These are phyloP conservation scores for Equus quagga DNA, from an alignment of 2,113 vertebrate species.

Conservation along the genomic window DNA sequence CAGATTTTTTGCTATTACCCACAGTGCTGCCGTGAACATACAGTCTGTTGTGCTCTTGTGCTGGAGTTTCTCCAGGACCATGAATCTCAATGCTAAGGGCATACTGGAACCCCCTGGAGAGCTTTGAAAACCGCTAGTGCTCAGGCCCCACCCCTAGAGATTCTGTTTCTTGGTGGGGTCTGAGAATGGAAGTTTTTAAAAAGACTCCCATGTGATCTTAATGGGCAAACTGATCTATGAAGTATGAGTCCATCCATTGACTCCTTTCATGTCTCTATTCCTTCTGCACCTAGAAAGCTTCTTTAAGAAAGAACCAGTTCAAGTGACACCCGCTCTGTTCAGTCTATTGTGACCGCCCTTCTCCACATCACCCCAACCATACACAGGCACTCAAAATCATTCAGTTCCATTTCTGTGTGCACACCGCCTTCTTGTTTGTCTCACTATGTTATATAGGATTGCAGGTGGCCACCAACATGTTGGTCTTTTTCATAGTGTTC, in stretches of 20 bases:
- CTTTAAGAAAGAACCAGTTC: not conserved
- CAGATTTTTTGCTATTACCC: not conserved
- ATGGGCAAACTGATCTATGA: not conserved
- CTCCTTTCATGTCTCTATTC: not conserved
- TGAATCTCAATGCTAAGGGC: not conserved
- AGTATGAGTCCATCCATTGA: not conserved
- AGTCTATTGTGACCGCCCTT: not conserved
- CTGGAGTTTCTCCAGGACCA: not conserved
- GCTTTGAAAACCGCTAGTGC: not conserved
- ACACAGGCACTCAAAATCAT: not conserved
- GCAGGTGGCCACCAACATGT: not conserved
- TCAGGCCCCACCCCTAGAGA: not conserved
- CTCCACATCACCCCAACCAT: not conserved
- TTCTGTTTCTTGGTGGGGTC: not conserved
- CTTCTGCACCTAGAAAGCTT: not conserved
- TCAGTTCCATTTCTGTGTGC: not conserved
- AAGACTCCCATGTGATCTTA: not conserved
- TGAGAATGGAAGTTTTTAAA: not conserved
- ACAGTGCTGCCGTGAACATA: not conserved
- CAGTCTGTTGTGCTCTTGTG: too few species aligned
- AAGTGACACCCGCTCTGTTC: not conserved
- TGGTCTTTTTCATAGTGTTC: not conserved
- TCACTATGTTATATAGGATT: not conserved
- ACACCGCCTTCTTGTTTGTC: not conserved
- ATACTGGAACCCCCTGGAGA: not conserved